A percentile compares a stretch with the other conserved stretches of the same genome.
phyloP scores from a whole-genome alignment of 2,113 vertebrate genomes.

The Pterocles orientalis region DNA sequence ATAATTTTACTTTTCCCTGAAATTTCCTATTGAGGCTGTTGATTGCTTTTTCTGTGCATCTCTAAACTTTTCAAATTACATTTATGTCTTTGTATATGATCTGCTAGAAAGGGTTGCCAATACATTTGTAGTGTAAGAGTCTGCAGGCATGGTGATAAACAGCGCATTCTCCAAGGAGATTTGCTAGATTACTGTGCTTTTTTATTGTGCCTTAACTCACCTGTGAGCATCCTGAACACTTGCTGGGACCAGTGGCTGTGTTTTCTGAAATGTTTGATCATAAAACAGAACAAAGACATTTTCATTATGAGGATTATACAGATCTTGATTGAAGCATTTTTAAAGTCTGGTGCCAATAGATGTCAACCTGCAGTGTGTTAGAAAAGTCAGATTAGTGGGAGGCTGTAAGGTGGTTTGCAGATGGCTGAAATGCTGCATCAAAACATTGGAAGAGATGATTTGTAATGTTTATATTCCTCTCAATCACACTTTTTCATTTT shows the following conservation, averaged over 20 bases:
- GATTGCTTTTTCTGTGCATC: slow-evolving; percentile 18
- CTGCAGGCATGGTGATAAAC: slow-evolving; percentile 51
- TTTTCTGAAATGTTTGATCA: slow-evolving; percentile 31
- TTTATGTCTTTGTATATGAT: slow-evolving; percentile 30
- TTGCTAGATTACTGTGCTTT: slow-evolving; percentile 28
- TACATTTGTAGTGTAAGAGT: slow-evolving; percentile 13
- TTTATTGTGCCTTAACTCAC: slow-evolving; percentile 53
- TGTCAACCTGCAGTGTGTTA: background rate
- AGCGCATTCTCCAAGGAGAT: slow-evolving; percentile 36
- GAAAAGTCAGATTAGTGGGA: slow-evolving; percentile 37
- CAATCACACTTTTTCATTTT: background rate
- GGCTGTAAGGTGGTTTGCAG: slow-evolving; percentile 19
- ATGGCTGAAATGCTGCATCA: slow-evolving; percentile 4
- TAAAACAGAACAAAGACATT: slow-evolving; percentile 37
- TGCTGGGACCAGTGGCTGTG: slow-evolving; percentile 20
- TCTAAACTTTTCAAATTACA: slow-evolving; percentile 12
- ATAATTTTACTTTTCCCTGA: background rate
- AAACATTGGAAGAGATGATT: background rate
- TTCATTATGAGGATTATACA: slow-evolving; percentile 5
- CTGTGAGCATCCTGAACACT: slow-evolving; percentile 33
- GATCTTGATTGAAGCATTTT: slow-evolving; percentile 34
- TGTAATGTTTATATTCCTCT: background rate
- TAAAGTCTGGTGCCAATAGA: slow-evolving; percentile 4
- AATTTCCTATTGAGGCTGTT: background rate
- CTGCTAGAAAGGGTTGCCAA: slow-evolving; percentile 30